phyloP scores from a whole-genome alignment of 2,888 invertebrate genomes.

The Palloptera scutellata region DNA sequence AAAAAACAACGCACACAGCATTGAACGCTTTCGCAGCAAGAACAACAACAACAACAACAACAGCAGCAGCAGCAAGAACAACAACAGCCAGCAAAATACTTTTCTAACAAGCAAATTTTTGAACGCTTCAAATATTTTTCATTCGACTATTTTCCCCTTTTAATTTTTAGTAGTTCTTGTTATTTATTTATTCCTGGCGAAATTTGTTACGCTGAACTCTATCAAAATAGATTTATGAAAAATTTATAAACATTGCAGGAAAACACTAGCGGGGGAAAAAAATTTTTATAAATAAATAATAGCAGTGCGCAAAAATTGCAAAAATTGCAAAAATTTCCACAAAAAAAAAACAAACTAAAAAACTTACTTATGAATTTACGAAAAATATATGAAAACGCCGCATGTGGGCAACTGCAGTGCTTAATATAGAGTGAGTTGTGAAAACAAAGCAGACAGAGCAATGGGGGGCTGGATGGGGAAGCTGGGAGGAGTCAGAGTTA shows the following conservation, averaged over 20 bases:
- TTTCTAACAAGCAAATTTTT: constrained; percentile 2
- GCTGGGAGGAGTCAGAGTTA: no score
- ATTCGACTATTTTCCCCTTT: not conserved
- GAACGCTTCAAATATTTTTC: not conserved
- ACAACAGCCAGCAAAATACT: not conserved
- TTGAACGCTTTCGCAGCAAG: not conserved
- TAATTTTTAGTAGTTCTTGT: not conserved
- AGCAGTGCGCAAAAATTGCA: not conserved
- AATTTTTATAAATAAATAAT: not conserved
- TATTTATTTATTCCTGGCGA: not conserved
- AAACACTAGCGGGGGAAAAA: not conserved
- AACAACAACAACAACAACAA: not conserved
- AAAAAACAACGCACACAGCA: not conserved
- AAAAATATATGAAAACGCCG: no score
- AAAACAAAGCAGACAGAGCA: no score
- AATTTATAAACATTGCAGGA: not conserved
- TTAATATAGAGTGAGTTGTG: no score
- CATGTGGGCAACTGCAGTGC: no score
- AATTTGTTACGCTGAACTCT: not conserved
- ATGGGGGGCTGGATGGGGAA: no score
- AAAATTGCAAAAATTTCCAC: not conserved
- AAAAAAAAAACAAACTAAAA: not conserved
- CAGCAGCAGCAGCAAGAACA: not conserved
- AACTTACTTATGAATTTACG: not conserved
- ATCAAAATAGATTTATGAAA: constrained; percentile 5